Base-by-base conservation (phyloP, 1,140 invertebrate genomes). In the Caerostris extrusa region DNA sequence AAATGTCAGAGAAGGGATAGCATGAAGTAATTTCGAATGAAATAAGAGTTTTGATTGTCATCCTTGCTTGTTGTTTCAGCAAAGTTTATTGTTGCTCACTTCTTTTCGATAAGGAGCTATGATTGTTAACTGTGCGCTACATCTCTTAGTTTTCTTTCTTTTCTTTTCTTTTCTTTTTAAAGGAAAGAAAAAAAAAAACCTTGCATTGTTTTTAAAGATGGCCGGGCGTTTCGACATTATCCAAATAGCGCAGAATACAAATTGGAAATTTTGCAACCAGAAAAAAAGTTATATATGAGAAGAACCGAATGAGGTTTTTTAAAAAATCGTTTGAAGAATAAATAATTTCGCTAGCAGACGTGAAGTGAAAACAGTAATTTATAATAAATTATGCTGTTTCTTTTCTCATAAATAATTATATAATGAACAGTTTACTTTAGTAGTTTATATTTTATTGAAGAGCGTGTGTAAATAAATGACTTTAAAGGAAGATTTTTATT, bases 11-110 rank as follows among this genome's bases (percentile, higher is more conserved):
- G 90, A 55, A 53, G 90, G 71, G 87, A 58, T 67, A 60, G 60
- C 61, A 55, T 57, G 57, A 77, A 77, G 69, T 77, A 56, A 77
- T 90, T 90, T 60, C 88, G 55, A 19, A 6, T 91, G 90, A 91
- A 91, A 91, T 91, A 91, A 58, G 90, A 91, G 90, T 61, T 82
- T 81, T 50, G 56, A 91, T 91, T 91, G 71, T 81, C 67, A 50
- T 17, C 58, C 10, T 17, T 81, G 69, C 71, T 91, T 61, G 71
- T 53, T n/a, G 57, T 77, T 58, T 61, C 34, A 14, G 56, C 55
- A 50, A 60, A 82, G n/a, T 91, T 91, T 91, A 91, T 91, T 82
- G 88, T 58, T 90, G 34, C 85, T 87, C 85, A 50, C 85, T 60
- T 87, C 57, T 87, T 50, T 14, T 87, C 60, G 85, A 90, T 90